phyloP scores from a whole-genome alignment of 1,140 invertebrate genomes.

The Ostrea denselamellosa region DNA sequence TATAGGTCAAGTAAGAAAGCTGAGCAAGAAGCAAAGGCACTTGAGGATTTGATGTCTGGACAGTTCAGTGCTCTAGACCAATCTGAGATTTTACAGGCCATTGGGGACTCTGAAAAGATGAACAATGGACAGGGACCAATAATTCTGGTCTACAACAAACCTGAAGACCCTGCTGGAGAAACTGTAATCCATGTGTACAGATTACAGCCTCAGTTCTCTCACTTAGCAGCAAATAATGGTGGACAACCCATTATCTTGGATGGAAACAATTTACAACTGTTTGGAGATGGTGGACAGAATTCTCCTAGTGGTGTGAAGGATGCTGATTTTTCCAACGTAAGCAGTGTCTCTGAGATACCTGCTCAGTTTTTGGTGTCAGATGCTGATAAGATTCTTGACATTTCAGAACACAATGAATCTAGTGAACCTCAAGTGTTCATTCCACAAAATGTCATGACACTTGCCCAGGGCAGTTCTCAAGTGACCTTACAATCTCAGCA shows the following conservation, averaged over 20 bases:
- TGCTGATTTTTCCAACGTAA: background rate
- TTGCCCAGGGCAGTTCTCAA: background rate
- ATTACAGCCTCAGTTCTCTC: slow-evolving; percentile 19
- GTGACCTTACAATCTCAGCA: background rate
- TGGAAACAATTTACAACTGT: background rate
- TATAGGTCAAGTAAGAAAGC: background rate
- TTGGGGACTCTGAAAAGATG: background rate
- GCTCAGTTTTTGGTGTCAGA: background rate
- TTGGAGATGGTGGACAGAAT: background rate
- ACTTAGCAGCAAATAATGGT: background rate
- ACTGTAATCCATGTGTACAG: slow-evolving; percentile 36
- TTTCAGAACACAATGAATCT: background rate
- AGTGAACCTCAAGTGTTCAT: slow-evolving; percentile 12
- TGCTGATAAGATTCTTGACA: background rate
- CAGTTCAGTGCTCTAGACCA: background rate
- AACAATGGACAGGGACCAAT: background rate
- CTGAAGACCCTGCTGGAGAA: background rate
- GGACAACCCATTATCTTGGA: background rate
- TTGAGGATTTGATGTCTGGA: background rate
- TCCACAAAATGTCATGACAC: slow-evolving; percentile 18
- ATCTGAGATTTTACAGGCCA: background rate
- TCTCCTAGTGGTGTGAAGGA: background rate
- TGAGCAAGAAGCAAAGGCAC: background rate
- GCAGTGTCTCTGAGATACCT: background rate
- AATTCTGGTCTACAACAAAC: slow-evolving; percentile 38